A percentile compares a stretch with the other conserved stretches of the same genome.
Conservation (phyloP, 2,113 vertebrate species). For the Cavia aperea region DNA sequence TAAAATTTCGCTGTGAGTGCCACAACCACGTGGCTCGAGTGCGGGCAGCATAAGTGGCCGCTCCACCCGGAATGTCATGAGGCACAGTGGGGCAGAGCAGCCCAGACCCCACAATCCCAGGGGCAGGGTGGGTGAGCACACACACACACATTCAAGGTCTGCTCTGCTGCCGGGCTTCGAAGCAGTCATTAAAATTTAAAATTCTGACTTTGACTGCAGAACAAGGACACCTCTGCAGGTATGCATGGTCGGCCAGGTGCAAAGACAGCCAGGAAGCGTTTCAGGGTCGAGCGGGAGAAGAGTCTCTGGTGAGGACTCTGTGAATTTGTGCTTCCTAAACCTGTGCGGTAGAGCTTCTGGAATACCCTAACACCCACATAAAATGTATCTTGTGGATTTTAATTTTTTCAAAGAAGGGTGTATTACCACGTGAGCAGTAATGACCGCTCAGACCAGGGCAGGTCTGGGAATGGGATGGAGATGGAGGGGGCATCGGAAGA, state of each 20-base stretch:
- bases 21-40: slow-evolving; percentile 23
- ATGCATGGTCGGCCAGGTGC: not conserved
- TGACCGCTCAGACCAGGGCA: not conserved
- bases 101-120: not conserved
- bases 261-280: not conserved
- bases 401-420: not conserved
- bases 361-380: not conserved
- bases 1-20: slow-evolving; percentile 25
- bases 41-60: slow-evolving; percentile 29
- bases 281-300: not conserved
- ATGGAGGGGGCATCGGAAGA: not conserved
- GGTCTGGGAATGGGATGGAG: not conserved
- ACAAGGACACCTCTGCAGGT: not conserved
- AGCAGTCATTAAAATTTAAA: slow-evolving; percentile 43
- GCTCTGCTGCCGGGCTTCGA: not conserved
- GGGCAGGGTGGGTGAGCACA: not conserved
- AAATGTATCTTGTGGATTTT: not conserved
- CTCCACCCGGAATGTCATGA: not conserved
- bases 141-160: not conserved
- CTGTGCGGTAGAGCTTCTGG: not conserved
- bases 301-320: not conserved
- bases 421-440: not conserved
- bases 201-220: slow-evolving; percentile 23
- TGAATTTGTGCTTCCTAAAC: not conserved
- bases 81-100: too few relatives aligned